Evolutionary conservation across 1,140 invertebrate species (phyloP), one percentile per base, ranked within the genome.

Genomic region (Drosophila ironensis): DNA sequence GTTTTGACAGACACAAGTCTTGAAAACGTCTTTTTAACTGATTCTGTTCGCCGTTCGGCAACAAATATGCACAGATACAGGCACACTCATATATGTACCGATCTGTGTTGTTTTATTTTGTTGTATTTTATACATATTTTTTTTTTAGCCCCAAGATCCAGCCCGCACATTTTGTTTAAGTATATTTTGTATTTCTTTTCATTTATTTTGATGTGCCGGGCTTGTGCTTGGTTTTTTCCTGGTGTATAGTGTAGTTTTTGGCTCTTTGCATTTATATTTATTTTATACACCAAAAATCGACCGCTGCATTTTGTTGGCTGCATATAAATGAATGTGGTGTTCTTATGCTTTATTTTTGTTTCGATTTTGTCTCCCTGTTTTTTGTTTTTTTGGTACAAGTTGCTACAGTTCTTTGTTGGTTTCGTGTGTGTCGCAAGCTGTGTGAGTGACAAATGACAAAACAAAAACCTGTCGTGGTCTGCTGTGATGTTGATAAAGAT

Each of bases 391-490:
- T 22, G 9, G 51, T 73, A 84, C 78, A 84, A 78, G 80, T 86
- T 87, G 81, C 75, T 86, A 86, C 80, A 84, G 75, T 86, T 86
- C 80, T 86, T 80, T 80, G 80, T 54, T 78, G 61, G 37, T 42
- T 51, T 70, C 46, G 67, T 82, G 66, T 77, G 71, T 72, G 73
- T 86, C 72, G 66, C 84, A 86, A 88, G 72, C 87, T 88, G 86
- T 87, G 86, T 88, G 86, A 88, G 86, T 88, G 86, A 88, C 86
- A 88, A 88, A 88, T 88, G 86, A 88, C 86, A 88, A 88, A 88
- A 88, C 69, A 88, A 88, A 88, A 88, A 88, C 86, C 86, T 88
- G 86, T 88, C 86, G 86, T 88, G 86, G 76, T 74, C 76, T 61
- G 56, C 52, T 67, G 59, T 71, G 72, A 56, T 76, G 77, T 57